Evolutionary conservation across 2,888 invertebrate genomes (phyloP).

Genomic region (Drosophila yooni): DNA sequence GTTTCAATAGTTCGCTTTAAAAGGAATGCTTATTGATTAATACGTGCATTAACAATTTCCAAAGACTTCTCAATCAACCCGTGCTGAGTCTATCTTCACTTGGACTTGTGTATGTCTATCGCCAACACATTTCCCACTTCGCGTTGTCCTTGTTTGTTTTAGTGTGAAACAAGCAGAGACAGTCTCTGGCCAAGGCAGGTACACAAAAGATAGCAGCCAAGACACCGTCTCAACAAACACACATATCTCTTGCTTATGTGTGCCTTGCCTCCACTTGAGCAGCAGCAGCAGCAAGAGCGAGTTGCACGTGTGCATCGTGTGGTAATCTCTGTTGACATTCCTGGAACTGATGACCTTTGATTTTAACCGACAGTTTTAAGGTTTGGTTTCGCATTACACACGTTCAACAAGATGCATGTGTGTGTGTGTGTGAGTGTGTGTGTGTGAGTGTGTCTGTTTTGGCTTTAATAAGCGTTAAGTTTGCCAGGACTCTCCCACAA

Average conservation of each 20-base stretch:
- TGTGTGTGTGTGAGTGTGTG: slow-evolving; percentile 22
- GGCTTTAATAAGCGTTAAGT: slow-evolving; percentile 77
- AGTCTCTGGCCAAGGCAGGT: slow-evolving; percentile 52
- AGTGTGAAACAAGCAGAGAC: slow-evolving; percentile 60
- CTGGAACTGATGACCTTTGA: slow-evolving; percentile 79
- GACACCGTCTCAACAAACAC: slow-evolving; percentile 1
- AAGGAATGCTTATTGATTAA: no score
- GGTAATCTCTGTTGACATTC: slow-evolving; percentile 83
- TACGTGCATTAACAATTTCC: background rate
- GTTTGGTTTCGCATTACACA: slow-evolving; percentile 75
- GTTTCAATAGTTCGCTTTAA: background rate
- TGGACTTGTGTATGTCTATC: slow-evolving; percentile 30
- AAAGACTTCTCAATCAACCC: slow-evolving; percentile 23
- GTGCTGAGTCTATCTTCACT: slow-evolving; percentile 13
- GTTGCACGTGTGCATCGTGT: slow-evolving; percentile 83
- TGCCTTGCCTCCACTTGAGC: slow-evolving; percentile 62
- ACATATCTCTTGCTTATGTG: slow-evolving; percentile 8
- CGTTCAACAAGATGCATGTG: slow-evolving; percentile 21
- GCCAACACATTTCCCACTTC: slow-evolving; percentile 49
- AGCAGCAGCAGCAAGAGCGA: slow-evolving; percentile 3
- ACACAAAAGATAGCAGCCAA: slow-evolving; percentile 31
- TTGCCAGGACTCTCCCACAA: slow-evolving; percentile 59
- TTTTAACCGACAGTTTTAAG: slow-evolving; percentile 59
- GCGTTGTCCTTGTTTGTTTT: slow-evolving; percentile 74
- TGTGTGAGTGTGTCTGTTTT: slow-evolving; percentile 30